Conservation (phyloP, 2,113 vertebrate genomes). For the Mungos mungo region DNA sequence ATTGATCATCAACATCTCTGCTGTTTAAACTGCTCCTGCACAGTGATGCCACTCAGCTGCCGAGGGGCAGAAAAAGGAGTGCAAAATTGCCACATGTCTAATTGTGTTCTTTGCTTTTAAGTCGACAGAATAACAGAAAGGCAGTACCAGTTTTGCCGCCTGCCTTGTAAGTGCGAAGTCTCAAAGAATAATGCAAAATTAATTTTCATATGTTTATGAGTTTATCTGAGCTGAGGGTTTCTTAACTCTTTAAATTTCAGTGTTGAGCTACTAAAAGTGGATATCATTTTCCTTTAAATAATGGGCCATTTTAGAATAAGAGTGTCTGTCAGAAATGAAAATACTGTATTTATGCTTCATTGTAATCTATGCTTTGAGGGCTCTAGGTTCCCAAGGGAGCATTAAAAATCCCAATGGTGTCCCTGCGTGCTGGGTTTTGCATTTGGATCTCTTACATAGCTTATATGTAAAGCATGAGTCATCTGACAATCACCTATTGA, state of each 20-base stretch:
- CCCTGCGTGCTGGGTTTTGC: slow-evolving; percentile 33
- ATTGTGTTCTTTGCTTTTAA: slow-evolving; percentile 48
- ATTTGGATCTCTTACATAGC: slow-evolving; percentile 48
- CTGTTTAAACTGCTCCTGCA: not conserved
- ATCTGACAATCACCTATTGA: slow-evolving; percentile 53
- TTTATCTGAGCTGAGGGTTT: slow-evolving; percentile 33
- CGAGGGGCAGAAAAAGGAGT: not conserved
- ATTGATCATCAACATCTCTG: not conserved
- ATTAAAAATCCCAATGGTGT: slow-evolving; percentile 43
- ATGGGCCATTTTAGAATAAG: slow-evolving; percentile 45
- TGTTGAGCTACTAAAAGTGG: slow-evolving; percentile 52
- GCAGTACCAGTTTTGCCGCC: slow-evolving; percentile 14
- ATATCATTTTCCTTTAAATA: slow-evolving; percentile 56
- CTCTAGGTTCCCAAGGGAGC: slow-evolving; percentile 3
- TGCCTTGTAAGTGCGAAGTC: not conserved
- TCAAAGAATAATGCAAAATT: slow-evolving; percentile 63
- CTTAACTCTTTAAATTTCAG: slow-evolving; percentile 66
- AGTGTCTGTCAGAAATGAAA: slow-evolving; percentile 64
- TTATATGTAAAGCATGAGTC: not conserved
- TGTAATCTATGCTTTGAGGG: slow-evolving; percentile 60
- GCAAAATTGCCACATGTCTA: not conserved
- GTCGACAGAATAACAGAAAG: slow-evolving; percentile 2
- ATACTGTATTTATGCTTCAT: slow-evolving; percentile 25
- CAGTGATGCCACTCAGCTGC: not conserved
- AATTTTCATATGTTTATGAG: slow-evolving; percentile 66